Base-by-base conservation (phyloP, 2,888 invertebrate species). In the Lobophora halterata region DNA sequence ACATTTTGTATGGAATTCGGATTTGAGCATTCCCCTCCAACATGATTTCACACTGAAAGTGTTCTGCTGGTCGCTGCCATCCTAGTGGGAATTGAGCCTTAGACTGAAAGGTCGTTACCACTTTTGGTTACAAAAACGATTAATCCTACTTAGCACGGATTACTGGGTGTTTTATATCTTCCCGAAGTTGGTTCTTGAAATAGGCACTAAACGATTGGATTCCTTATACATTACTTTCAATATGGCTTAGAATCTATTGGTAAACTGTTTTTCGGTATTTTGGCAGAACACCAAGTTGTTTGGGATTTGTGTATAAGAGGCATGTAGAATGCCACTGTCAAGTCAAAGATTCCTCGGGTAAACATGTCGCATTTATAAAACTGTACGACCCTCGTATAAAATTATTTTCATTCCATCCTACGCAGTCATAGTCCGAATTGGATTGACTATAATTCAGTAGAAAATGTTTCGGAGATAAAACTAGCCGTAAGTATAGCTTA, bases 321-420 rank as follows among this genome's bases (percentile, higher is more conserved):
- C 23, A 20, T 18, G 24, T 43, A 27, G 32, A 21, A 31, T 44
- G 20, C 34, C 34, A 33, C 27, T 43, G 37, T 45, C 45, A 35
- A 42, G 36, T 47, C 36, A 34, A 42, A 40, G 32, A 50, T 49
- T 53, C 46, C 35, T 39, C 37, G 21, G 37, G 27, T 42, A 40
- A 39, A 44, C 42, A 46, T 45, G 48, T 41, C 48, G 13, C 33
- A 12, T 32, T 40, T 44, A 52, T 52, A 52, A 48, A 52, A 49
- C 27, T 42, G 51, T 45, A 46, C 31, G 49, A 42, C 49, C 52
- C 41, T 52, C 44, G 33, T 26, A 27, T 45, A 46, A 53, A 50
- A 45, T 48, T 53, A 53, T 46, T 36, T 43, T 46, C 16, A 44
- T 46, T 36, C 11, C 44, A 28, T 30, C 48, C 50, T 44, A 53